phyloP scores from a whole-genome alignment of 2,113 vertebrate species.

The Vulpes ferrilata region DNA sequence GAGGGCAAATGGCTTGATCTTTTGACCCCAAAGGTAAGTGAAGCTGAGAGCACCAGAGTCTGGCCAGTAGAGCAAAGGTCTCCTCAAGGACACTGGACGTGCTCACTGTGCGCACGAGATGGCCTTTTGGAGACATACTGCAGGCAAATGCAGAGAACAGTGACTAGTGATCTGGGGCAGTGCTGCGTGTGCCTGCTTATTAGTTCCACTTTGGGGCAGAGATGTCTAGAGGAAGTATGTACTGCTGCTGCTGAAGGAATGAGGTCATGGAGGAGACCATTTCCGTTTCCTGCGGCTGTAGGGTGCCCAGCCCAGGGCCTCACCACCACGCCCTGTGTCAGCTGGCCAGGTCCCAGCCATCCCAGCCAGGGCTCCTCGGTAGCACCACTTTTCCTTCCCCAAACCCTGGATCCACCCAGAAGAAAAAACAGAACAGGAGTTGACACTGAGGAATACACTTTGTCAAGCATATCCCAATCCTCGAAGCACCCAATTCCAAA shows the following conservation, averaged over 20 bases:
- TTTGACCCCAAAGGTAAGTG: background rate
- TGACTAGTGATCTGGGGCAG: background rate
- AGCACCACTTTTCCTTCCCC: background rate
- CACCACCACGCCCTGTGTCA: background rate
- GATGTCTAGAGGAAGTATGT: background rate
- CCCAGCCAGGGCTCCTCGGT: background rate
- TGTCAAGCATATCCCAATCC: background rate
- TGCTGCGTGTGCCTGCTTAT: accelerated
- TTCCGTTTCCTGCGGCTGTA: background rate
- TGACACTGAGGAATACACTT: background rate
- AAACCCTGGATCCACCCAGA: background rate
- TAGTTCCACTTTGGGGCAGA: background rate
- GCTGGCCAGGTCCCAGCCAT: background rate
- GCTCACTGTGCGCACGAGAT: accelerated
- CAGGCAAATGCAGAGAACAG: too few species aligned
- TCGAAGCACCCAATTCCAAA: background rate
- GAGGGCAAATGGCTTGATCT: background rate
- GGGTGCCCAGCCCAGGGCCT: background rate
- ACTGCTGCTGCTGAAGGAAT: background rate
- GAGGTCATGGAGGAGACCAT: background rate
- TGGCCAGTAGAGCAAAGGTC: background rate
- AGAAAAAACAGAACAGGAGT: background rate
- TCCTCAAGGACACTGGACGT: background rate
- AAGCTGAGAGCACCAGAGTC: background rate
- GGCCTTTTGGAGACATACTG: background rate